Evolutionary conservation across 2,888 invertebrate species (phyloP).

Genomic region (Xestia sexstrigata): DNA sequence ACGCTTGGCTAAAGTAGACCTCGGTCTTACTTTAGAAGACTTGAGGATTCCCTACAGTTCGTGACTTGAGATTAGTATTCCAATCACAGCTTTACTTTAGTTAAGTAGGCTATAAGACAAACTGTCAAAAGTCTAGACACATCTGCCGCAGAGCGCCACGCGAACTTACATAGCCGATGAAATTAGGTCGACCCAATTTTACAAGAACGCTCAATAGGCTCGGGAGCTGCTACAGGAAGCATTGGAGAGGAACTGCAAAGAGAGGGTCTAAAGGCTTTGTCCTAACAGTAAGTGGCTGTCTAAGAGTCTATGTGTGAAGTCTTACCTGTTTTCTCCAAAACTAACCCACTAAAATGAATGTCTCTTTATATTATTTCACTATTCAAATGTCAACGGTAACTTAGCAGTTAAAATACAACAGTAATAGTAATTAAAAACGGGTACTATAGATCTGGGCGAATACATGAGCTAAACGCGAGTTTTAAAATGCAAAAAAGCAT

Average conservation of each 20-base stretch:
- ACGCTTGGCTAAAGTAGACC: background rate
- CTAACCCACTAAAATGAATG: background rate
- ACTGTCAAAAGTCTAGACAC: conserved; percentile 34
- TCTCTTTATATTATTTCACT: too few species aligned
- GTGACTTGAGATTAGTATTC: conserved; percentile 10
- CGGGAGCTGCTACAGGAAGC: conserved; percentile 19
- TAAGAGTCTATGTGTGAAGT: background rate
- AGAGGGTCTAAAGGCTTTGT: conserved; percentile 36
- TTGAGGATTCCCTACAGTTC: background rate
- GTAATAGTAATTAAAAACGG: too few species aligned
- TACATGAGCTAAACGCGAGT: too few species aligned
- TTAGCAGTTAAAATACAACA: too few species aligned
- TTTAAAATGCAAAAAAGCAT: too few species aligned
- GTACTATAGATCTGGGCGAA: too few species aligned
- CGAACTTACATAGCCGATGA: conserved; percentile 18
- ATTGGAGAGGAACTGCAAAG: conserved; percentile 11
- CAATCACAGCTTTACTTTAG: background rate
- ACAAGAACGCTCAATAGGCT: conserved; percentile 38
- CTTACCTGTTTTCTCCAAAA: background rate
- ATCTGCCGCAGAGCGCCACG: conserved; percentile 11
- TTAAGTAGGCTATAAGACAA: background rate
- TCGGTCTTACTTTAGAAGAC: background rate
- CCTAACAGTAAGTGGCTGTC: conserved; percentile 12
- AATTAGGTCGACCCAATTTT: conserved; percentile 47
- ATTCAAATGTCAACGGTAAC: too few species aligned